Evolutionary conservation across 2,113 vertebrate species (phyloP).

Genomic region (Arothron firmamentum): DNA sequence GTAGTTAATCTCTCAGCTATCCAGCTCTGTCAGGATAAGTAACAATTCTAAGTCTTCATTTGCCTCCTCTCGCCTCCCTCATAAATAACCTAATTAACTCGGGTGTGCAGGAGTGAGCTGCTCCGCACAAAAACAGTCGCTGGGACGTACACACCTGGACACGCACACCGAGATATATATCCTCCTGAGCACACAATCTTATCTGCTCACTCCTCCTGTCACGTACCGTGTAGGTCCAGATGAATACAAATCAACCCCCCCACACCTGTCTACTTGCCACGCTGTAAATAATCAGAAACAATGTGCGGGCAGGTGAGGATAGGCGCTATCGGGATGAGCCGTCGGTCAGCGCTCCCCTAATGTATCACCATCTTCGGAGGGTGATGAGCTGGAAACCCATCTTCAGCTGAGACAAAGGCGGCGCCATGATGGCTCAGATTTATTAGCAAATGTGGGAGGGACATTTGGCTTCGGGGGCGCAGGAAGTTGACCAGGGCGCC

Average conservation of each 20-base stretch:
- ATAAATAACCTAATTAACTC: constrained; percentile 73
- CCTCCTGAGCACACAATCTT: constrained; percentile 10
- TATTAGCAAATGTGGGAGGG: constrained; percentile 2
- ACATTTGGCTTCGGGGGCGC: too few species aligned
- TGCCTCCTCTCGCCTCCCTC: constrained; percentile 51
- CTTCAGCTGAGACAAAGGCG: constrained; percentile 11
- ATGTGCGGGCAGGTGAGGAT: constrained; percentile 16
- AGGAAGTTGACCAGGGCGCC: too few species aligned
- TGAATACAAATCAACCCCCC: constrained; percentile 63
- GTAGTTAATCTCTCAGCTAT: constrained; percentile 58
- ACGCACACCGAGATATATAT: constrained; percentile 3
- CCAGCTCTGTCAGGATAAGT: constrained; percentile 60
- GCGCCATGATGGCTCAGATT: constrained; percentile 11
- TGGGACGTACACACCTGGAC: constrained; percentile 21
- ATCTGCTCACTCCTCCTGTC: constrained; percentile 28
- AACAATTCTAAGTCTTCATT: constrained; percentile 69
- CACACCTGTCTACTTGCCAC: constrained; percentile 39
- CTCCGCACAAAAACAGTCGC: constrained; percentile 16
- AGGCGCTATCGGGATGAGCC: constrained; percentile 17
- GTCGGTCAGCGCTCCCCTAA: constrained; percentile 36
- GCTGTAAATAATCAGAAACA: constrained; percentile 64
- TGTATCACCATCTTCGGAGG: constrained; percentile 28
- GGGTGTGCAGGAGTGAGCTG: constrained; percentile 32
- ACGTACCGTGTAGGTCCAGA: constrained; percentile 36
- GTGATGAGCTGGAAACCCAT: constrained; percentile 19